phyloP scores from a whole-genome alignment of 2,888 invertebrate species.

The Allolobophora icterica region DNA sequence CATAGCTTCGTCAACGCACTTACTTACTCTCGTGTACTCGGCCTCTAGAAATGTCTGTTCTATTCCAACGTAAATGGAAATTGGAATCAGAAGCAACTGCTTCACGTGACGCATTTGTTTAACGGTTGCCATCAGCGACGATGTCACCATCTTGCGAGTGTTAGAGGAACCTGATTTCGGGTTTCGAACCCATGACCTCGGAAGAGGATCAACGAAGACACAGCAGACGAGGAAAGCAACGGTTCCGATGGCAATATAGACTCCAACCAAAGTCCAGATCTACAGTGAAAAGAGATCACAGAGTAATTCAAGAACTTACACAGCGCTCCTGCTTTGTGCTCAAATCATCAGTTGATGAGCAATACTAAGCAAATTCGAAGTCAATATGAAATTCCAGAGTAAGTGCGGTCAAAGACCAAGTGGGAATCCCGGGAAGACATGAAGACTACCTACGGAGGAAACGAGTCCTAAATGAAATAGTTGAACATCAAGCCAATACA shows the following conservation, averaged over 20 bases:
- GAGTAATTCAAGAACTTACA: too few relatives aligned
- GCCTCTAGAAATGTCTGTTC: not conserved
- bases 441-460: too few relatives aligned
- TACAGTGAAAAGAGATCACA: not conserved
- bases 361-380: too few relatives aligned
- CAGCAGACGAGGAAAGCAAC: conserved; percentile 83
- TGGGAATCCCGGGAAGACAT: too few relatives aligned
- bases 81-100: conserved; percentile 21
- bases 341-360: conserved; percentile 63
- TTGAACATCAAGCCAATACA: too few relatives aligned
- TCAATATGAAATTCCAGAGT: too few relatives aligned
- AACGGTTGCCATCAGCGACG: conserved; percentile 28
- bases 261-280: conserved; percentile 47
- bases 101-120: not conserved
- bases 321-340: conserved; percentile 70
- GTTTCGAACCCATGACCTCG: conserved; percentile 30
- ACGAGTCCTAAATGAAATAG: too few relatives aligned
- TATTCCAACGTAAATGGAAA: not conserved
- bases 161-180: not conserved
- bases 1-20: too few relatives aligned
- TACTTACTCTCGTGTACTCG: conserved; percentile 20
- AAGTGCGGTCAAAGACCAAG: too few relatives aligned
- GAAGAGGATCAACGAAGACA: conserved; percentile 76
- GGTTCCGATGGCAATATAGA: conserved; percentile 43
- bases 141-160: not conserved